phyloP scores from a whole-genome alignment of 2,113 vertebrate species.

The Turnix velox region DNA sequence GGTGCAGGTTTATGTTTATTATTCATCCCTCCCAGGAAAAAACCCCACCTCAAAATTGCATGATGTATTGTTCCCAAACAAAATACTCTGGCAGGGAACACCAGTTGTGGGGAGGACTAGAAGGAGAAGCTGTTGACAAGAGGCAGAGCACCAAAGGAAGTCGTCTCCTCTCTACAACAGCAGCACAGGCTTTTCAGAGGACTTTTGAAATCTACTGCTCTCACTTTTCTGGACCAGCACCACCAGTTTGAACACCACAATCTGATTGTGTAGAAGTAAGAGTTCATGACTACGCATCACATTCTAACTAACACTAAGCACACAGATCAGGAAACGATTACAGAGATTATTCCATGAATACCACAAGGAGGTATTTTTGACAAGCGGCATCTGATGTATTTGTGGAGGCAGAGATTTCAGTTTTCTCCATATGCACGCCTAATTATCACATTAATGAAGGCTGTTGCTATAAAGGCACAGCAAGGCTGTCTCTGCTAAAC shows the following conservation, averaged over 20 bases:
- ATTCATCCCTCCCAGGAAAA: neutral
- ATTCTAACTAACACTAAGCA: neutral
- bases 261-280: neutral
- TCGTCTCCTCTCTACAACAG: neutral
- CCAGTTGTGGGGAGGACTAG: neutral
- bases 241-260: neutral
- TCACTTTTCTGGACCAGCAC: neutral
- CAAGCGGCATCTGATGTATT: neutral
- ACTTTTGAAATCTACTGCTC: neutral
- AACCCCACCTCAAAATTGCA: neutral
- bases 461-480: neutral
- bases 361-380: neutral
- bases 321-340: neutral
- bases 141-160: neutral
- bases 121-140: neutral
- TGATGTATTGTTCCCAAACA: neutral
- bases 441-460: constrained; percentile 20
- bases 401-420: neutral
- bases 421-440: neutral
- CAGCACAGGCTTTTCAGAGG: neutral
- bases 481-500: constrained; percentile 3
- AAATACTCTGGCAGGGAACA: neutral
- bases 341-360: neutral
- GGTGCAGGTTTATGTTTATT: neutral
- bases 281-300: neutral